Evolutionary conservation across 2,888 invertebrate species (phyloP).

Genomic region (Muschampia plurimacula): DNA sequence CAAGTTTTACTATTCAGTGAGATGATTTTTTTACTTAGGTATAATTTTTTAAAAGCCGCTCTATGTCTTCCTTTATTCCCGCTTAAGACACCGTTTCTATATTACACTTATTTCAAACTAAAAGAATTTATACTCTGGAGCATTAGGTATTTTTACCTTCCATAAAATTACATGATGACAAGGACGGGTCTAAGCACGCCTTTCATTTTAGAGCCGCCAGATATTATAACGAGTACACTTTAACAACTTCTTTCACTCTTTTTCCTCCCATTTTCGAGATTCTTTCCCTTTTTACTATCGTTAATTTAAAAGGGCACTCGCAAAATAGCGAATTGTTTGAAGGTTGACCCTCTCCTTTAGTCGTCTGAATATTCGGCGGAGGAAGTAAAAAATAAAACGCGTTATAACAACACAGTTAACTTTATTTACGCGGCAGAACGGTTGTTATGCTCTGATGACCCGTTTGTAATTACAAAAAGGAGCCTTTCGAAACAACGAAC

Average conservation of each 20-base stretch:
- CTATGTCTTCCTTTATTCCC: background rate
- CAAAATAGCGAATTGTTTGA: constrained; percentile 40
- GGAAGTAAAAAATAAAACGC: constrained; percentile 35
- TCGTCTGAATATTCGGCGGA: constrained; percentile 25
- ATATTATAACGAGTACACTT: constrained; percentile 35
- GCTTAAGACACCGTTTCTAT: constrained; percentile 6
- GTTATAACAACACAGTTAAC: constrained; percentile 6
- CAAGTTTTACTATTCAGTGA: no score
- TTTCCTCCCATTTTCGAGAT: constrained; percentile 39
- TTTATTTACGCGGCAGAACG: constrained; percentile 19
- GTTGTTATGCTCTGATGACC: constrained; percentile 15
- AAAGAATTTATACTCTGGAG: constrained; percentile 19
- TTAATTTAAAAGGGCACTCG: constrained; percentile 42
- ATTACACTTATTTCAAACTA: constrained; percentile 11
- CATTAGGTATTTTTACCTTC: constrained; percentile 21
- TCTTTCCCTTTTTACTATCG: constrained; percentile 39
- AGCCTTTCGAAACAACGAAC: background rate
- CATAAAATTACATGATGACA: constrained; percentile 34
- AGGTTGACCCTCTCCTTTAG: constrained; percentile 39
- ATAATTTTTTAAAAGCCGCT: background rate
- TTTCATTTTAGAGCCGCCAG: constrained; percentile 24
- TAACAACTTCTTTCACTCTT: constrained; percentile 35
- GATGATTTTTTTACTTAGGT: no score
- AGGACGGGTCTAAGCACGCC: constrained; percentile 10
- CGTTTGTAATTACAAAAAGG: constrained; percentile 20